These are phyloP conservation scores for Heliconius eleuchia DNA, from an alignment of 1,140 invertebrate genomes.

Conservation along the genomic window DNA sequence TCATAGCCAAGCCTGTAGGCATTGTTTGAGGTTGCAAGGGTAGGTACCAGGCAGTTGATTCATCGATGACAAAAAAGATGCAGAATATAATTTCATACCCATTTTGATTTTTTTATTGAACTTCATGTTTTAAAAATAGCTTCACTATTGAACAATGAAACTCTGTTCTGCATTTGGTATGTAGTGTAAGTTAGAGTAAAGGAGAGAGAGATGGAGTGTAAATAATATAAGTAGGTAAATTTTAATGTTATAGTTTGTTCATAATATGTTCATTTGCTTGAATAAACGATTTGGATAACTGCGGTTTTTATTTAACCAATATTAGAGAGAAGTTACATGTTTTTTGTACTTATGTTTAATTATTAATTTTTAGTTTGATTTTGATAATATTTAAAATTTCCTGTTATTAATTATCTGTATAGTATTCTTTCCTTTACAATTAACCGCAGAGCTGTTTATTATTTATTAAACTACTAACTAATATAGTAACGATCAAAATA, in stretches of 20 bases:
- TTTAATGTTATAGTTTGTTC: slow-evolving; percentile 81
- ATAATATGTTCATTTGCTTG: slow-evolving; percentile 81
- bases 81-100: slow-evolving; percentile 26
- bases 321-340: background rate
- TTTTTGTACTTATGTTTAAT: background rate
- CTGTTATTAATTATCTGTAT: too few relatives aligned
- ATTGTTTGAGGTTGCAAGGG: background rate
- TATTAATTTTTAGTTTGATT: background rate
- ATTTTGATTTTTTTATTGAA: background rate
- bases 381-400: background rate
- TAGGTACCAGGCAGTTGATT: background rate
- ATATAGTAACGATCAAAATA: too few relatives aligned
- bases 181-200: slow-evolving; percentile 70
- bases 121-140: background rate
- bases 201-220: slow-evolving; percentile 75
- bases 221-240: slow-evolving; percentile 81
- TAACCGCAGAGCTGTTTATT: too few relatives aligned
- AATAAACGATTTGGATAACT: slow-evolving; percentile 80
- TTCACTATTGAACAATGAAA: slow-evolving; percentile 21
- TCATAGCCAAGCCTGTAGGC: background rate
- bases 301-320: slow-evolving; percentile 56
- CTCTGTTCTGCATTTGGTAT: slow-evolving; percentile 65
- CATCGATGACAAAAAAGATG: slow-evolving; percentile 22
- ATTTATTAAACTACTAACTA: too few relatives aligned
- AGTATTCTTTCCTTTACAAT: too few relatives aligned